Base-by-base conservation (phyloP, 2,113 vertebrate genomes). In the Andinoacara biseriatus region DNA sequence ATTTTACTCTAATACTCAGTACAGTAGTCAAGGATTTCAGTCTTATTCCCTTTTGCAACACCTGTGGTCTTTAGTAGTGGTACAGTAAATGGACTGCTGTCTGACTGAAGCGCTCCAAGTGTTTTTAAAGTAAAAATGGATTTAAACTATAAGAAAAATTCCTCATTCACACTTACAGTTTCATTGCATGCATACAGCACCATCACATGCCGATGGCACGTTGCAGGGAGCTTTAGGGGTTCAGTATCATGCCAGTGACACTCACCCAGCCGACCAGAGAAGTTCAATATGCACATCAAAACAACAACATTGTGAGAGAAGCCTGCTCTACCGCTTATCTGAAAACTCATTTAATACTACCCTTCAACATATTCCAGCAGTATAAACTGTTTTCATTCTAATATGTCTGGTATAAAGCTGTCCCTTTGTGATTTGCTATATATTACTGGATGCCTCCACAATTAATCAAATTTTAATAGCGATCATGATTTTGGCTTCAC, bases 401-500 rank as follows among this genome's bases (percentile, higher is more conserved):
- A 26, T 67, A 26, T 2, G 38, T 67, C 38, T 40, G 38, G 38
- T 40, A 40, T 3, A 3, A 40, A 11, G 2, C 9, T 1, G 38
- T 10, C 38, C 10, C 10, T 40, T 40, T 40, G 38, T 40, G 10
- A 40, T 40, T 67, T 67, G 8, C 17, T 46, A 26, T 46, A 67
- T 46, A 46, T 18, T 46, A 67, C n/a, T n/a, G n/a, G n/a, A n/a
- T 40, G 46, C 17, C 26, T 46, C 1, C 8, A 26, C 38, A 67
- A 2, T 67, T 67, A 26, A 5, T 46, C 38, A 10, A 22, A 67
- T 67, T 67, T 67, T 67, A 46, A 67, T 67, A 40, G 46, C 10
- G 40, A 2, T 67, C 40, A 26, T 1, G 0, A 67, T 67, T 0
- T 67, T 67, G 63, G 14, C 40, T 9, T 46, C 1, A 38, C 22